Evolutionary conservation across 2,888 invertebrate species (phyloP).

Genomic region (Hypomecis atomaria): DNA sequence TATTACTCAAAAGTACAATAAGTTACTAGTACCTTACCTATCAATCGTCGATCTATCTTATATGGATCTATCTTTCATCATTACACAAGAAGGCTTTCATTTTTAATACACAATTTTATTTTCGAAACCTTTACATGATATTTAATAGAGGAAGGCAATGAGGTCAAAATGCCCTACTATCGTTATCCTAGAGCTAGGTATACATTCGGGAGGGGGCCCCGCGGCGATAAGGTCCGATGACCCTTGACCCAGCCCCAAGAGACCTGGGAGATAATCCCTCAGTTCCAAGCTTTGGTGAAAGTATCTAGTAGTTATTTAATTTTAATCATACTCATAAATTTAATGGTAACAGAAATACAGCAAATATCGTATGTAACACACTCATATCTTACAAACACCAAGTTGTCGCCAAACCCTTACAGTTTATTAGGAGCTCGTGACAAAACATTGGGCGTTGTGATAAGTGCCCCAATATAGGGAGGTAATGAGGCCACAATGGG

Average conservation of each 20-base stretch:
- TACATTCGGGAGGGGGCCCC: slow-evolving; percentile 53
- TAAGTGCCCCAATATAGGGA: slow-evolving; percentile 61
- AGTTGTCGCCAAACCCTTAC: slow-evolving; percentile 13
- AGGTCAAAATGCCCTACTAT: slow-evolving; percentile 64
- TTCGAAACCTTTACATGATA: no score
- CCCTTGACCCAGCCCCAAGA: slow-evolving; percentile 66
- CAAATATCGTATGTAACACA: neutral
- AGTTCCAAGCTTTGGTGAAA: slow-evolving; percentile 51
- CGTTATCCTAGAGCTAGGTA: slow-evolving; percentile 56
- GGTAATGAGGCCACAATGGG: slow-evolving; percentile 63
- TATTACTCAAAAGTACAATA: no score
- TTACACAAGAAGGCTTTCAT: no score
- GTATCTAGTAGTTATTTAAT: slow-evolving; percentile 40
- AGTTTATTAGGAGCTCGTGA: slow-evolving; percentile 35
- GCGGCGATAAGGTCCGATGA: slow-evolving; percentile 56
- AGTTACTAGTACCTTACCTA: no score
- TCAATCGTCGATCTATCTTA: no score
- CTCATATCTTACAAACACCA: neutral
- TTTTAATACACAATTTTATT: no score
- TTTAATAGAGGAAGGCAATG: slow-evolving; percentile 63
- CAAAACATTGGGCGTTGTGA: slow-evolving; percentile 49
- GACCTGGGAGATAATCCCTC: slow-evolving; percentile 44
- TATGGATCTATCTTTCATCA: no score
- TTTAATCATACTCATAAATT: no score
- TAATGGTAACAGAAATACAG: neutral